Evolutionary conservation across 2,797 vertebrate species (phyloP), one percentile per base, ranked within the genome.

Genomic region (Lophura swinhoii): DNA sequence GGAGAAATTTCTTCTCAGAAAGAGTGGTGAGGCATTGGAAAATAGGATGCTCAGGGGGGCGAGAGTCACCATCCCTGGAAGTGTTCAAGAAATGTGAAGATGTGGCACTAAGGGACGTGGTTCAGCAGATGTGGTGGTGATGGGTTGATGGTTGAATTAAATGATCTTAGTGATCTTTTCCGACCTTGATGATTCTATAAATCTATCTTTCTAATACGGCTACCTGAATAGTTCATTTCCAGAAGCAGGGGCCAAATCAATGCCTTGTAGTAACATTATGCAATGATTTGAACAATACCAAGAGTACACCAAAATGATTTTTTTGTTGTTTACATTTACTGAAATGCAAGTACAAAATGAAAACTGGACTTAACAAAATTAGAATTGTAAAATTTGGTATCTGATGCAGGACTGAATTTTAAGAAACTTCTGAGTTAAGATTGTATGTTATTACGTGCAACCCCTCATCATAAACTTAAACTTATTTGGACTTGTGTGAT

Each of bases 391-490:
- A 68, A 85, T 58, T 8, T 46, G 1, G 5, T 53, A 7, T 73
- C 14, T 79, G 49, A 87, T 71, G 80, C 33, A 49, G 31, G 31
- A 55, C 6, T 62, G 1, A 0, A 7, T 72, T 87, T 78, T 72
- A 62, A 72, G 37, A 81, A 83, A 69, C 1, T 0, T 16, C 70
- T 55, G 67, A 75, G 72, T 91, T 78, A 75, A 86, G 46, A 75
- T 4, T 69, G 15, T 10, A n/a, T 35, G 31, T 71, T 35, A 58
- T 53, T 10, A 83, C 64, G 43, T n/a, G 46, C 17, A 88, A 11
- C 0, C 4, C 7, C 17, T 12, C 1, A 0, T 39, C 21, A 81
- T 16, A 79, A 88, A 14, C 6, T 58, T 26, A 33, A 4, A 51
- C 7, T 75, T 63, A 23, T 63, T 80, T 86, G 24, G 22, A 8